phyloP scores from a whole-genome alignment of 1,140 invertebrate species.

The Drosophila novamexicana region DNA sequence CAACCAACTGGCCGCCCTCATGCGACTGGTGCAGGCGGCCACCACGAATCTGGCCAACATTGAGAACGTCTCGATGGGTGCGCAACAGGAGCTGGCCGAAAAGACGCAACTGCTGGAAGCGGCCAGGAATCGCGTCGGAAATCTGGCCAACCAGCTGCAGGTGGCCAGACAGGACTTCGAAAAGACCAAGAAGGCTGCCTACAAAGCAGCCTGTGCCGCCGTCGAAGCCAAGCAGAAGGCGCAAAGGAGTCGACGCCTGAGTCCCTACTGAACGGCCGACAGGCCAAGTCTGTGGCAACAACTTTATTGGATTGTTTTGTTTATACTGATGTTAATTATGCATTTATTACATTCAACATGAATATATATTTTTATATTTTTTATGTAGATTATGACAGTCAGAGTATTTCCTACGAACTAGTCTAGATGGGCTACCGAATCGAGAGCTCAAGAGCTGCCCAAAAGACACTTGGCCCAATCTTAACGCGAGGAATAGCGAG shows the following conservation, averaged over 20 bases:
- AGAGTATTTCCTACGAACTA: no score
- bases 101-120: constrained; percentile 88
- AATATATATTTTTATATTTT: neutral
- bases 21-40: constrained; percentile 81
- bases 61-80: constrained; percentile 86
- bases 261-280: neutral
- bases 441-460: no score
- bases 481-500: no score
- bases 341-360: neutral
- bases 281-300: neutral
- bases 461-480: no score
- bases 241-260: constrained; percentile 10
- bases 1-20: constrained; percentile 83
- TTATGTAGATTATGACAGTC: neutral
- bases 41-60: constrained; percentile 86
- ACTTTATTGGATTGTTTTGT: neutral
- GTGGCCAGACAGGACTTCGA: constrained; percentile 86
- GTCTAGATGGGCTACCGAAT: no score
- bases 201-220: constrained; percentile 87
- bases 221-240: constrained; percentile 86
- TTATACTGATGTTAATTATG: neutral
- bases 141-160: constrained; percentile 86
- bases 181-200: constrained; percentile 87
- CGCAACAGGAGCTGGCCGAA: constrained; percentile 86
- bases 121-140: constrained; percentile 86